These are phyloP conservation scores for Amblyraja radiata DNA, from an alignment of 2,797 vertebrate species.

Conservation along the genomic window DNA sequence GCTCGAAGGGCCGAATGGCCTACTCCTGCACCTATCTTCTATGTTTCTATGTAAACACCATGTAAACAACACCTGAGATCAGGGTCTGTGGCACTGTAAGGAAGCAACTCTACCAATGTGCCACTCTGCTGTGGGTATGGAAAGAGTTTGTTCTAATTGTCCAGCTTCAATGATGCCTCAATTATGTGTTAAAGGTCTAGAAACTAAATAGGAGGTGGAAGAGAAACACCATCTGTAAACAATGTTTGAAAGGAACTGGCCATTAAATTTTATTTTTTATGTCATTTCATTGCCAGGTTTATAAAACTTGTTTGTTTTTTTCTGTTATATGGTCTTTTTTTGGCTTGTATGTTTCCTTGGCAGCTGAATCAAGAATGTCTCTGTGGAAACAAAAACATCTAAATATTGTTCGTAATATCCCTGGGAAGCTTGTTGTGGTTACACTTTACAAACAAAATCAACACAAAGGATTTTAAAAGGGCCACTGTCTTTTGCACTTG, in stretches of 20 bases:
- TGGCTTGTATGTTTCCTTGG: not conserved
- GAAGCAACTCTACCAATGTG: too few relatives aligned
- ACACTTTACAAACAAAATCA: not conserved
- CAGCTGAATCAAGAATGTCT: not conserved
- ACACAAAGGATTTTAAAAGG: not conserved
- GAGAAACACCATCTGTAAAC: not conserved
- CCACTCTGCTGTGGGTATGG: not conserved
- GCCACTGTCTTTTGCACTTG: not conserved
- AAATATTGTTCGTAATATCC: slow-evolving; percentile 20
- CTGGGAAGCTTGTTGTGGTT: not conserved
- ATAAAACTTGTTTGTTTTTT: not conserved
- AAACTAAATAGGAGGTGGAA: not conserved
- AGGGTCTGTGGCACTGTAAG: too few relatives aligned
- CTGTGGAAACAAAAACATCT: slow-evolving; percentile 25
- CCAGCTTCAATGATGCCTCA: not conserved
- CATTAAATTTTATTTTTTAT: not conserved
- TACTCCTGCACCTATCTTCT: too few relatives aligned
- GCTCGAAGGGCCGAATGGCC: too few relatives aligned
- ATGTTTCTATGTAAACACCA: too few relatives aligned
- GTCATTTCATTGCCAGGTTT: slow-evolving; percentile 9
- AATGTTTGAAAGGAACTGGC: not conserved
- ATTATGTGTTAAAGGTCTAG: not conserved
- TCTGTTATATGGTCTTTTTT: not conserved
- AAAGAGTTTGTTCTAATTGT: not conserved
- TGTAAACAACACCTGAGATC: too few relatives aligned